A percentile compares a stretch with the other conserved stretches of the same genome.
These are phyloP conservation scores for Gallirallus australis DNA, from an alignment of 2,797 vertebrate species.

Conservation along the genomic window DNA sequence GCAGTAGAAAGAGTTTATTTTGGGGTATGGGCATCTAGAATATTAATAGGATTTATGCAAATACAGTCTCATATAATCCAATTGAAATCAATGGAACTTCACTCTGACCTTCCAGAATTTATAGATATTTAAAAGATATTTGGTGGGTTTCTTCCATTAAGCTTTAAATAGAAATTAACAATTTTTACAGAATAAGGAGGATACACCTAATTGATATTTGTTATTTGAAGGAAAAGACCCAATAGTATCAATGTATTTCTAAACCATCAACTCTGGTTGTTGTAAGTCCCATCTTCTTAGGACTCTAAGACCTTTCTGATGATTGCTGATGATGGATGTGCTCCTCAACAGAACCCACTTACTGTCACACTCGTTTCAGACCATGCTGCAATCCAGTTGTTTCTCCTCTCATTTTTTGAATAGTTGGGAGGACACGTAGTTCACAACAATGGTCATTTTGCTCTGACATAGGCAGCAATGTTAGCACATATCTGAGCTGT, in stretches of 20 bases:
- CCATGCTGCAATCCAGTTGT: background rate
- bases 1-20: background rate
- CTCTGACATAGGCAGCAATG: background rate
- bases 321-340: accelerated
- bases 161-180: background rate
- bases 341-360: background rate
- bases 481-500: background rate
- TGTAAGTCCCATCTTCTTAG: background rate
- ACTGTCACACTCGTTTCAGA: background rate
- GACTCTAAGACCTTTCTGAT: background rate
- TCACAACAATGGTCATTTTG: background rate
- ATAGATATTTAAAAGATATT: background rate
- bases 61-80: background rate
- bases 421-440: background rate
- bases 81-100: background rate
- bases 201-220: background rate
- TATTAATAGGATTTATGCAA: background rate
- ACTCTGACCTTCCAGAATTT: background rate
- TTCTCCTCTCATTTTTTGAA: background rate
- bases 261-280: background rate
- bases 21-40: accelerated
- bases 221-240: background rate
- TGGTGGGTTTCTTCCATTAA: background rate
- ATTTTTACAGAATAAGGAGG: background rate
- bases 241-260: background rate